These are phyloP conservation scores for Eulimnadia texana DNA, from an alignment of 1,140 invertebrate genomes.

Conservation along the genomic window DNA sequence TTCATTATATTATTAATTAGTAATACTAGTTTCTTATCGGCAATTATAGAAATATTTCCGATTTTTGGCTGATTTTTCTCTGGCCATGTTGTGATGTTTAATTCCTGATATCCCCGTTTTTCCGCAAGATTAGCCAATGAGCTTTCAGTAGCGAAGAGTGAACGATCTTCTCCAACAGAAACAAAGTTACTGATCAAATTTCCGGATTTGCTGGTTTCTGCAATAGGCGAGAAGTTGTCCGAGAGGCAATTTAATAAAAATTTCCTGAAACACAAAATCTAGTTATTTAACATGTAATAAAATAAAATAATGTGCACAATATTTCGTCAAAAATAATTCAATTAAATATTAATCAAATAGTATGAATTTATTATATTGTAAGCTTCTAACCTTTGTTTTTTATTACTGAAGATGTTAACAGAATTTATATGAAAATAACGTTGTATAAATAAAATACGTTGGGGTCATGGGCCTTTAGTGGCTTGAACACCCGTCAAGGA, in stretches of 20 bases:
- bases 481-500: too few species aligned
- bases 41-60: background rate
- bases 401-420: too few species aligned
- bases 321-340: too few species aligned
- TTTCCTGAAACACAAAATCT: background rate
- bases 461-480: too few species aligned
- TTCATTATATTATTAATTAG: background rate
- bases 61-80: background rate
- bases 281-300: too few species aligned
- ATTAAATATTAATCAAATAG: too few species aligned
- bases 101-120: background rate
- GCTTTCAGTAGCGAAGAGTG: background rate
- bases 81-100: background rate
- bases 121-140: background rate
- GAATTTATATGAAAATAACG: too few species aligned
- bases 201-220: background rate
- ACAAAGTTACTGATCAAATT: background rate
- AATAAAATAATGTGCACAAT: too few species aligned
- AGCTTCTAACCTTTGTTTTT: too few species aligned
- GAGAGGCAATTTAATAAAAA: background rate
- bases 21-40: background rate
- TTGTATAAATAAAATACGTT: too few species aligned
- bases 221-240: background rate
- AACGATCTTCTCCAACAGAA: background rate
- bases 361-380: too few species aligned